Base-by-base conservation (phyloP, 2,888 invertebrate genomes). In the Cheilosia soror region DNA sequence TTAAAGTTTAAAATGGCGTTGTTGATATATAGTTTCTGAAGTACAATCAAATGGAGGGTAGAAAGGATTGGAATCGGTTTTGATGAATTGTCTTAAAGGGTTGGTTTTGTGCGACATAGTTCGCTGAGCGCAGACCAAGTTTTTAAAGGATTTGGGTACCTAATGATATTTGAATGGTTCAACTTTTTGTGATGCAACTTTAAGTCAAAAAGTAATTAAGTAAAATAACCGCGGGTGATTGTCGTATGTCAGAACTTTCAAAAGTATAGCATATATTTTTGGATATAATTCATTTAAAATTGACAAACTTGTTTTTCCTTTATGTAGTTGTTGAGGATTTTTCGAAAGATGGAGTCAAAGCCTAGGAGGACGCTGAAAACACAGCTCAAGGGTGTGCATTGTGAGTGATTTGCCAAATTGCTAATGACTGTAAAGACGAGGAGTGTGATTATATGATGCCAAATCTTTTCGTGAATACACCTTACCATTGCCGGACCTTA, bases 51-150 rank as follows among this genome's bases (percentile, higher is more conserved):
- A 20, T 1, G 5, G 15, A 15, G 44, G 15, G 15, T 29, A 25
- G n/a, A 20, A 25, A 40, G 29, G 42, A 13, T 9, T 9, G 42
- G 29, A 4, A 29, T 27, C 29, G 40, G 27, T 53, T 37, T 44
- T 80, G 80, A 80, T 40, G 66, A 73, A 80, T 80, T 62, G 66
- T 65, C 68, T 66, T 25, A 60, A 62, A 60, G 53, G 15, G 29
- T n/a, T 15, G 40, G 31, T 66, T 66, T 25, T 27, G 27, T 58
- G 51, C 65, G 63, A 71, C 63, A 58, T 49, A 57, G 58, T 73
- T 73, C 44, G 33, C 60, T 15, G 33, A 73, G 49, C 47, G 55
- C 42, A 20, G 37, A 31, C n/a, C 15, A 72, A 80, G 53, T 65
- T 73, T 66, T 40, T 62, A 31, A 60, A 53, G 53, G 51, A 66